Evolutionary conservation across 2,888 invertebrate genomes (phyloP).

Genomic region (Limnephilus auricula): DNA sequence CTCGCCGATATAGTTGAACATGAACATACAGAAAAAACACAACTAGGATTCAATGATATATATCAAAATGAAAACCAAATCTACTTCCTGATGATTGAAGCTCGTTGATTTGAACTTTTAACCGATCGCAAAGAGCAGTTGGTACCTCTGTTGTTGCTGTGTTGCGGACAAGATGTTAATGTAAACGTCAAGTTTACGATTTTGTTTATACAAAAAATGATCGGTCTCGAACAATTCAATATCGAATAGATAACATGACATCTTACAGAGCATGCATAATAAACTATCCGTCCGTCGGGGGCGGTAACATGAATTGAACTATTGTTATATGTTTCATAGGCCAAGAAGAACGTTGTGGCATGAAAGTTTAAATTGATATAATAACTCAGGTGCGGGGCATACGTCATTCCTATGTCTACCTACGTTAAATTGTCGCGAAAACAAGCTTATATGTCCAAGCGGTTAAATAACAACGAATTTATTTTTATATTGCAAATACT

Average conservation of each 20-base stretch:
- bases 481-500: too few species aligned
- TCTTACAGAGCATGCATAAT: conserved; percentile 43
- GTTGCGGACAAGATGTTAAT: conserved; percentile 6
- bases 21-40: too few species aligned
- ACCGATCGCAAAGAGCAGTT: neutral
- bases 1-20: too few species aligned
- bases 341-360: neutral
- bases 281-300: conserved; percentile 37
- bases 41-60: too few species aligned
- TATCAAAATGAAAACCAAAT: too few species aligned
- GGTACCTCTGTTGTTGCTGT: neutral
- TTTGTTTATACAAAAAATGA: conserved; percentile 45
- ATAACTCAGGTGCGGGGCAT: too few species aligned
- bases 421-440: too few species aligned
- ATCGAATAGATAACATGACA: conserved; percentile 47
- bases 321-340: neutral
- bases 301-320: conserved; percentile 46
- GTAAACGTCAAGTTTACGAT: conserved; percentile 39
- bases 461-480: neutral
- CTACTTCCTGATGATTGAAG: too few species aligned
- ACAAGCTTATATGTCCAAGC: too few species aligned
- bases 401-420: too few species aligned
- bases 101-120: too few species aligned
- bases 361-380: neutral
- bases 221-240: conserved; percentile 40